Conservation (phyloP, 2,113 vertebrate genomes). For the Perognathus longimembris region DNA sequence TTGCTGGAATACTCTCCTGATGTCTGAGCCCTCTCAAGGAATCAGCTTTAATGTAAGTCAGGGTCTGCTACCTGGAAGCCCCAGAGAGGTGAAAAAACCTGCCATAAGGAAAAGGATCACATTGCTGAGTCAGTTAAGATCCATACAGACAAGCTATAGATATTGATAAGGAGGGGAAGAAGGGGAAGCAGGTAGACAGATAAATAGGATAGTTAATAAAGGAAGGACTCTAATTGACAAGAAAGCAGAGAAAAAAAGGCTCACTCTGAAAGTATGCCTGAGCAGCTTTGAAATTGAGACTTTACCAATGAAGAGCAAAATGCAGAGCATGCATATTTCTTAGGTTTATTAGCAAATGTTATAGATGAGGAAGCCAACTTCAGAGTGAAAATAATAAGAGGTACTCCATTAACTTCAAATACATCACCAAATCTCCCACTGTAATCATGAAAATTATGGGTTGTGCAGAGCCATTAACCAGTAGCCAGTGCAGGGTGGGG, state of each 20-base stretch:
- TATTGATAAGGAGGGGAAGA: too few relatives aligned
- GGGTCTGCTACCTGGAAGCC: background rate
- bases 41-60: background rate
- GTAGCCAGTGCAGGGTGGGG: background rate
- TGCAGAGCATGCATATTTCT: background rate
- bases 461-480: background rate
- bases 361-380: constrained; percentile 50
- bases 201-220: too few relatives aligned
- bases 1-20: background rate
- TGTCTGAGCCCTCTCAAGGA: background rate
- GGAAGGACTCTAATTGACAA: too few relatives aligned
- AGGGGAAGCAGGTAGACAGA: too few relatives aligned
- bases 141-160: too few relatives aligned
- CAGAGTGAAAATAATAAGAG: constrained; percentile 11
- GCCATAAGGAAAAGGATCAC: too few relatives aligned
- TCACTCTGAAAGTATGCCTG: background rate
- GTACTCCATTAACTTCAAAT: background rate
- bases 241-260: background rate
- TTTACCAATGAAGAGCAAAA: background rate
- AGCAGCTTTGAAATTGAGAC: background rate
- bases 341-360: constrained; percentile 15
- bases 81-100: background rate
- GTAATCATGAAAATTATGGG: constrained; percentile 20
- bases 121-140: fast-evolving
- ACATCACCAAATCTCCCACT: background rate